Evolutionary conservation across 2,113 vertebrate species (phyloP).

Genomic region (Isichthys henryi): DNA sequence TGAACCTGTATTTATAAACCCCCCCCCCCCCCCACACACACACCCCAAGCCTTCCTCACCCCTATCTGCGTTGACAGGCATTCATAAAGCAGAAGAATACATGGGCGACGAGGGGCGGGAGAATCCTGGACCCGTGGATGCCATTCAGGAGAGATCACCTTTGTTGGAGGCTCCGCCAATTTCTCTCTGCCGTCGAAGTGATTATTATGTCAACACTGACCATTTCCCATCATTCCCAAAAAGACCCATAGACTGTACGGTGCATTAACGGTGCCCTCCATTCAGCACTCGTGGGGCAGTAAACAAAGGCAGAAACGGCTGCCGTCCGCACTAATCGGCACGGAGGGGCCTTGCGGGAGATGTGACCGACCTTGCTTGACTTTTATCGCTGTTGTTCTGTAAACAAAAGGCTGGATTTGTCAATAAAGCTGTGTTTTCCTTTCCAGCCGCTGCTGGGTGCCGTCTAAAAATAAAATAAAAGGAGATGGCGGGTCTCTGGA

Average conservation of each 20-base stretch:
- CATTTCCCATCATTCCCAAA: neutral
- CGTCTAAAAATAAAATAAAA: neutral
- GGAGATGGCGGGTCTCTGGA: neutral
- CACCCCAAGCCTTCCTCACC: neutral
- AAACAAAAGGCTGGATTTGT: neutral
- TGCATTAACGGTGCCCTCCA: neutral
- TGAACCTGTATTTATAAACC: neutral
- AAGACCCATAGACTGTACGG: neutral
- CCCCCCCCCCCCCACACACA: too few species aligned
- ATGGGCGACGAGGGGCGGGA: neutral
- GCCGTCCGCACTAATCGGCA: neutral
- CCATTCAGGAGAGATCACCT: neutral
- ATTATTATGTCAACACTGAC: neutral
- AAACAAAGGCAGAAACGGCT: neutral
- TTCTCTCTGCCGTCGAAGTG: neutral
- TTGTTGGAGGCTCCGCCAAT: neutral
- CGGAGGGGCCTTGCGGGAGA: neutral
- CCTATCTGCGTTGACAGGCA: neutral
- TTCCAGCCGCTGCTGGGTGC: neutral
- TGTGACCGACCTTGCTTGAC: conserved; percentile 12
- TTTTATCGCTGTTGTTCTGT: conserved; percentile 1
- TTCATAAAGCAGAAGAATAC: neutral
- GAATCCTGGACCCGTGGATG: neutral
- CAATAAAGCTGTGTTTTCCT: neutral
- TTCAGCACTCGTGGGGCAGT: neutral